Base-by-base conservation (phyloP, 2,888 invertebrate genomes). In the Acronicta alni region DNA sequence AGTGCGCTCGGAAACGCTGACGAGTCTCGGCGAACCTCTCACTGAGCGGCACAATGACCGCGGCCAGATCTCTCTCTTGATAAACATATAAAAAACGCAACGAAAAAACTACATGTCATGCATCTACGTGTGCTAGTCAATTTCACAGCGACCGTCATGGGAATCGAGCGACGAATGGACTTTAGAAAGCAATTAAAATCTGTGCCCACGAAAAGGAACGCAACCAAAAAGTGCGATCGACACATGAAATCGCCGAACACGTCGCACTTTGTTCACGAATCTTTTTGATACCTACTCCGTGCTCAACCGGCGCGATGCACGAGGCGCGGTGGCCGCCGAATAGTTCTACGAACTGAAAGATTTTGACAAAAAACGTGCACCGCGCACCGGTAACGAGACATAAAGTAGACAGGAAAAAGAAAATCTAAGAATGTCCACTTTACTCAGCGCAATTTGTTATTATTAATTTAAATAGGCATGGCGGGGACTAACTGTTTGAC, bases 51-150 rank as follows among this genome's bases (percentile, higher is more conserved):
- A 92, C 92, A 92, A 93, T 91, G 88, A 87, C 91, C 89, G 88
- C 83, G 87, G 82, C 88, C 87, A 90, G 92, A 91, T 93, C 91
- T 89, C 90, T 90, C 90, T 90, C 89, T 89, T 83, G 89, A 89
- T 90, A 92, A 93, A 93, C 87, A 89, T 68, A 81, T 89, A 91
- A 92, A 91, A 90, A 86, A 82, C 67, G 77, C 82, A 84, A 86
- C 86, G 87, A 90, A 91, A 93, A 92, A 94, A 91, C 91, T 90
- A 93, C 93, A 92, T 92, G 93, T 93, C 94, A 93, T 93, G 94
- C 92, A 93, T 91, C 92, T 91, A 92, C 92, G 92, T 93, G 92
- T 93, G 93, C 90, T 89, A 88, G 91, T 90, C 92, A 87, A 92
- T 93, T 92, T 93, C 91, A 91, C 90, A 89, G 90, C 88, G 89